These are phyloP conservation scores for Mellivora capensis DNA, from an alignment of 2,113 vertebrate species.

Conservation along the genomic window DNA sequence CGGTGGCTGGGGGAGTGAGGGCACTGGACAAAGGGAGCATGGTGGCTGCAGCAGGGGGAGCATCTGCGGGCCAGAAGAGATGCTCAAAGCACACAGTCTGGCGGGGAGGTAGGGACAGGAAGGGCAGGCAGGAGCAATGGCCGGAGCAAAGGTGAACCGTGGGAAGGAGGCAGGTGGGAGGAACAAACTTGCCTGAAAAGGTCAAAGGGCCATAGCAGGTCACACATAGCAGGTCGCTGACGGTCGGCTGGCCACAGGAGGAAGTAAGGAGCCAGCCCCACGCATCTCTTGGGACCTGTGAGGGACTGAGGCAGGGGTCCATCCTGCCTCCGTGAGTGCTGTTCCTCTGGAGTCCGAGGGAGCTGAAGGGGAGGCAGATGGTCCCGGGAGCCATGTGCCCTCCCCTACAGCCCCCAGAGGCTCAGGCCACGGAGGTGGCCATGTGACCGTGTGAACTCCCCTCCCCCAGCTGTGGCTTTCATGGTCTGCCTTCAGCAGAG, in stretches of 20 bases:
- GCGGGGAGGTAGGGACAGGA: not conserved
- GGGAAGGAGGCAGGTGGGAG: not conserved
- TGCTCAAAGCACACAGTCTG: not conserved
- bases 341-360: not conserved
- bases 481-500: not conserved
- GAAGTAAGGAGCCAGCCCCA: rapidly evolving
- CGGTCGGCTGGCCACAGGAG: rapidly evolving
- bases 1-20: not conserved
- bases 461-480: not conserved
- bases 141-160: rapidly evolving
- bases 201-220: not conserved
- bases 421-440: not conserved
- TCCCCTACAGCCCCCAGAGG: not conserved
- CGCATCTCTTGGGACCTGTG: not conserved
- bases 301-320: rapidly evolving
- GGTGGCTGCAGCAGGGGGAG: not conserved
- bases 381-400: not conserved
- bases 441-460: not conserved
- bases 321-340: not conserved
- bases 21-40: not conserved
- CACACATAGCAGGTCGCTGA: not conserved
- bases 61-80: not conserved
- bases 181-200: not conserved
- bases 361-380: not conserved
- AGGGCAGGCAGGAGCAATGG: not conserved